Evolutionary conservation across 2,888 invertebrate species (phyloP).

Genomic region (Drosophila differens): DNA sequence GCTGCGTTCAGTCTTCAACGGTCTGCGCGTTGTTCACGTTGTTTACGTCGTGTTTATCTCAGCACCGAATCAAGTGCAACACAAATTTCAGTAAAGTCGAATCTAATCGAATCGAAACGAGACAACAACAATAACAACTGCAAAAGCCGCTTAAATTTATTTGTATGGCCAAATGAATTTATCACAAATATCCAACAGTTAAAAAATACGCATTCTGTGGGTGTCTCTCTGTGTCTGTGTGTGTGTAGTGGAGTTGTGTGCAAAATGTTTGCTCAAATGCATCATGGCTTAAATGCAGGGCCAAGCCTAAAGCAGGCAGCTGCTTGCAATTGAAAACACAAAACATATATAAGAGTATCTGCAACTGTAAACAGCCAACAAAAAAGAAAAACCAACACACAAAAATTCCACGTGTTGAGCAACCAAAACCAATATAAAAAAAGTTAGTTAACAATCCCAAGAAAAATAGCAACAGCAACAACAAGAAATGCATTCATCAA

Average conservation of each 20-base stretch:
- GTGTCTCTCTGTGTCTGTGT: slow-evolving; percentile 5
- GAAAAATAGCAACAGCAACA: slow-evolving; percentile 1
- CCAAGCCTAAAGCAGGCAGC: slow-evolving; percentile 64
- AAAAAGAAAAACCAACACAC: background rate
- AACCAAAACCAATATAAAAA: slow-evolving; percentile 32
- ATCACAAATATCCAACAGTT: slow-evolving; percentile 28
- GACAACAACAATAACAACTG: slow-evolving; percentile 23
- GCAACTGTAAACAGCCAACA: slow-evolving; percentile 51
- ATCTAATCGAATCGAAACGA: slow-evolving; percentile 18
- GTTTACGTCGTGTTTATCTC: slow-evolving; percentile 31
- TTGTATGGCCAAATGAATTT: slow-evolving; percentile 18
- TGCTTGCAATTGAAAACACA: slow-evolving; percentile 60
- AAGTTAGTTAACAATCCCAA: slow-evolving; percentile 12
- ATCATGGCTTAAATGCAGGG: slow-evolving; percentile 42
- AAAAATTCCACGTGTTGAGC: slow-evolving; percentile 44
- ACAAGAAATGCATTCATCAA: slow-evolving; percentile 39
- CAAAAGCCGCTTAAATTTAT: slow-evolving; percentile 9
- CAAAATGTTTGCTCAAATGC: slow-evolving; percentile 47
- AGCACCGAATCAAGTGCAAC: background rate
- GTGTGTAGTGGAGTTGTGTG: slow-evolving; percentile 23
- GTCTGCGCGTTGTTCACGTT: slow-evolving; percentile 62
- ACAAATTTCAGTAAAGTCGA: slow-evolving; percentile 5
- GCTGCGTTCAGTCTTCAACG: slow-evolving; percentile 66
- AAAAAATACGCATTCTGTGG: slow-evolving; percentile 17
- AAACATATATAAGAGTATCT: slow-evolving; percentile 49